Evolutionary conservation across 2,888 invertebrate genomes (phyloP).

Genomic region (Pollenia amentaria): DNA sequence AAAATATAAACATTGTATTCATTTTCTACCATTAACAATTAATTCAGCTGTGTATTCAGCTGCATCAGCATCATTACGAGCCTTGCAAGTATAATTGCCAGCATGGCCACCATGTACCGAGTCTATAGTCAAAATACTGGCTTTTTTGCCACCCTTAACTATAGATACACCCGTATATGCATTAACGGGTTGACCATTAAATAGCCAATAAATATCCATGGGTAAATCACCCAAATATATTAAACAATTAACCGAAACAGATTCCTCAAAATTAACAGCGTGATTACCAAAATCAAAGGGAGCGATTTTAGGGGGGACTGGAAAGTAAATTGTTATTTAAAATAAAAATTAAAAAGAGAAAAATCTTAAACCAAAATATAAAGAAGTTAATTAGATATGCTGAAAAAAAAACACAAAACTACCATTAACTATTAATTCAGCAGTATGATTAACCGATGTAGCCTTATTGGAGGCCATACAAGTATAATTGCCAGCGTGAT

Average conservation of each 20-base stretch:
- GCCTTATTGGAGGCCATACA: conserved; percentile 89
- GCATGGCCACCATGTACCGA: conserved; percentile 88
- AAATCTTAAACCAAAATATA: conserved; percentile 16
- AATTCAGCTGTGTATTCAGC: conserved; percentile 89
- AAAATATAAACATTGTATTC: not conserved
- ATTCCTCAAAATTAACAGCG: conserved; percentile 88
- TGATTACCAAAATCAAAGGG: conserved; percentile 90
- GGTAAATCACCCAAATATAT: conserved; percentile 88
- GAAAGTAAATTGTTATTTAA: conserved; percentile 28
- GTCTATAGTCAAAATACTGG: conserved; percentile 87
- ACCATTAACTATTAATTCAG: conserved; percentile 87
- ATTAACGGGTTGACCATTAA: conserved; percentile 85
- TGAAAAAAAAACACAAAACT: conserved; percentile 55
- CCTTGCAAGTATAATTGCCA: conserved; percentile 91
- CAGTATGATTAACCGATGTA: conserved; percentile 87
- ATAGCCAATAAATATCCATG: conserved; percentile 86
- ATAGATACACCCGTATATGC: conserved; percentile 84
- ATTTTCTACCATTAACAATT: conserved; percentile 88
- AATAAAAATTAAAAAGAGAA: conserved; percentile 9
- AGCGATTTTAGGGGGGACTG: conserved; percentile 91
- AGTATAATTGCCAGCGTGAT: conserved; percentile 90
- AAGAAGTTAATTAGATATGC: not conserved
- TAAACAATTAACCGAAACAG: conserved; percentile 87
- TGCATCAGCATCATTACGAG: conserved; percentile 89
- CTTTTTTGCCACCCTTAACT: conserved; percentile 86